A percentile compares a stretch with the other conserved stretches of the same genome.
Evolutionary conservation across 2,113 vertebrate species (phyloP).

Genomic region (Otolemur garnettii): DNA sequence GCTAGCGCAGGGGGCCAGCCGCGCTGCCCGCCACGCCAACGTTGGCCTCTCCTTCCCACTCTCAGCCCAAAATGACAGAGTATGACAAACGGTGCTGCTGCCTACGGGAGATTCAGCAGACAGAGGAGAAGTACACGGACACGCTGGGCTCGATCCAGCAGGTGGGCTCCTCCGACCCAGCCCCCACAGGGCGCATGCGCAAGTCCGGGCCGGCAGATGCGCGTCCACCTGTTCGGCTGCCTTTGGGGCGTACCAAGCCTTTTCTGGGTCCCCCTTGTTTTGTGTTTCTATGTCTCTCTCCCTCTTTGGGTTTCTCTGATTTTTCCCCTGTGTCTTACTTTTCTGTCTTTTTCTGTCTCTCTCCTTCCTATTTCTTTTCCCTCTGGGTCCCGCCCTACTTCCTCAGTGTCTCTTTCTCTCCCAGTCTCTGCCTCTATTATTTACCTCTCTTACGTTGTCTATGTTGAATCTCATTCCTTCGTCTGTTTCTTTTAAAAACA

Average conservation of each 20-base stretch:
- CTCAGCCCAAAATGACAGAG: slow-evolving; percentile 89
- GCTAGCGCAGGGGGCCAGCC: fast-evolving
- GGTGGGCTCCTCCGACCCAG: slow-evolving; percentile 78
- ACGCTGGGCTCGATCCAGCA: slow-evolving; percentile 94
- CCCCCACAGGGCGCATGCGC: neutral
- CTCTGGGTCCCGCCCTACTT: neutral
- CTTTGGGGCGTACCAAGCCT: neutral
- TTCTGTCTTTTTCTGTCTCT: neutral
- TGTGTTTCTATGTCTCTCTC: neutral
- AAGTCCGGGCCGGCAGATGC: neutral
- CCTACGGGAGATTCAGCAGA: slow-evolving; percentile 93
- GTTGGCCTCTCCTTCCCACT: neutral
- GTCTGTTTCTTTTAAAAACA: neutral
- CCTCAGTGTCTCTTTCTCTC: neutral
- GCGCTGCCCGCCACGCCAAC: neutral
- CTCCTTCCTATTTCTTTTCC: too few species aligned
- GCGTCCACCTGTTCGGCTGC: fast-evolving
- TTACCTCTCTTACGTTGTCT: neutral
- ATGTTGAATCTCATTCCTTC: neutral
- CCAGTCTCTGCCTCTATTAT: neutral
- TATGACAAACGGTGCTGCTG: slow-evolving; percentile 94
- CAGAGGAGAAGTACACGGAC: slow-evolving; percentile 94
- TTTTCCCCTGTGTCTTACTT: neutral
- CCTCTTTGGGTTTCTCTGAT: neutral
- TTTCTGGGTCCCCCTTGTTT: too few species aligned